phyloP scores from a whole-genome alignment of 2,113 vertebrate genomes.

The Aplodontia rufa region DNA sequence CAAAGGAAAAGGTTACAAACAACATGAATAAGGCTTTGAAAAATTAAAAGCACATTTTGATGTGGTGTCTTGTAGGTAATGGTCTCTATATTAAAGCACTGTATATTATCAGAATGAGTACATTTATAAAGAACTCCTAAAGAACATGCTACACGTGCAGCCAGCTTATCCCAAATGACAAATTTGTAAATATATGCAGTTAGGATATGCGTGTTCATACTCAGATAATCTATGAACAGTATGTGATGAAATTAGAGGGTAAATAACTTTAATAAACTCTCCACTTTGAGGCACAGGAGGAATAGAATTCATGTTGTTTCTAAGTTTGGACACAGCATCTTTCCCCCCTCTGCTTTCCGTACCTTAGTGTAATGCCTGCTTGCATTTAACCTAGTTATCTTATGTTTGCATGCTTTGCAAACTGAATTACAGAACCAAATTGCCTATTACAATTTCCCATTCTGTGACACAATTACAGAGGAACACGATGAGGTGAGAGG shows the following conservation, averaged over 20 bases:
- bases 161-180: slow-evolving; percentile 37
- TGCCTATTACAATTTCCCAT: slow-evolving; percentile 63
- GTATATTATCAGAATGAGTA: slow-evolving; percentile 35
- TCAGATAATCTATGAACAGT: not conserved
- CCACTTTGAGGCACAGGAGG: slow-evolving; percentile 62
- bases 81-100: slow-evolving; percentile 59
- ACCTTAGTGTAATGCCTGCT: slow-evolving; percentile 60
- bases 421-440: slow-evolving; percentile 75
- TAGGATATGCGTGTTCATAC: not conserved
- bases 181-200: not conserved
- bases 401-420: slow-evolving; percentile 73
- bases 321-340: slow-evolving; percentile 62
- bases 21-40: slow-evolving; percentile 61
- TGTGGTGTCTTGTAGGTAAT: slow-evolving; percentile 48
- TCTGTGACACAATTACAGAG: slow-evolving; percentile 66
- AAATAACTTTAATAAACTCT: slow-evolving; percentile 74
- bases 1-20: slow-evolving; percentile 70
- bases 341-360: slow-evolving; percentile 10
- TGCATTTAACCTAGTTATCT: slow-evolving; percentile 76
- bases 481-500: slow-evolving; percentile 43
- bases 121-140: slow-evolving; percentile 33
- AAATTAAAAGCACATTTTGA: slow-evolving; percentile 72
- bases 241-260: slow-evolving; percentile 59
- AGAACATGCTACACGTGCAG: slow-evolving; percentile 47
- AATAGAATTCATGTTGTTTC: slow-evolving; percentile 48